Evolutionary conservation across 2,797 vertebrate genomes (phyloP), one percentile per base, ranked within the genome.

Genomic region (Pantherophis vulpinus): DNA sequence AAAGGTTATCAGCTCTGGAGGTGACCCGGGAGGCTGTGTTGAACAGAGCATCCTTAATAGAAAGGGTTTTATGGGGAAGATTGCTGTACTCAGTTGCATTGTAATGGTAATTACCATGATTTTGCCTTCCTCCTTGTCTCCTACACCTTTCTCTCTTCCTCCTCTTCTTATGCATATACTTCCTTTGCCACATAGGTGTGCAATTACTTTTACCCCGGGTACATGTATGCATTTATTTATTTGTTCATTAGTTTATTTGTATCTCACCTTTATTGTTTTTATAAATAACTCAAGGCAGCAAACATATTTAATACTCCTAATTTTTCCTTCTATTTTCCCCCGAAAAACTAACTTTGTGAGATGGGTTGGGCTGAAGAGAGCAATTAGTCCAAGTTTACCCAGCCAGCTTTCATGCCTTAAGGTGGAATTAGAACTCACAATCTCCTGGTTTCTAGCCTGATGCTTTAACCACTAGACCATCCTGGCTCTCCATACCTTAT

Each of bases 31-130:
- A 97, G 98, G 97, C 95, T 96, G 97, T 97, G 97, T 97, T 97
- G 97, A 97, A 97, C 95, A 95, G 94, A 94, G 96, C 95, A 91
- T 97, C 96, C 97, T 97, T 97, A 97, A 97, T 96, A 97, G 98
- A 97, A 98, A 97, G 93, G 97, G 97, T 97, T 98, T 98, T 97
- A 88, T 96, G 97, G 96, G 96, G 95, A 97, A 93, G 97, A 96
- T 97, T 97, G 98, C 95, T 97, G 96, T 96, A 97, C 97, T 98
- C 97, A 97, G 97, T 97, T 97, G 97, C 97, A 98, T 98, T 98
- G 97, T 98, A 95, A 98, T 98, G 98, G 95, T 98, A 98, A 98
- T 98, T 98, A 97, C 97, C 96, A 95, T 97, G 97, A 96, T 97
- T 97, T 97, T 90, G 96, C 97, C 96, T 97, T 96, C 96, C 95